Evolutionary conservation across 2,888 invertebrate species (phyloP).

Genomic region (Anthrax anthrax): DNA sequence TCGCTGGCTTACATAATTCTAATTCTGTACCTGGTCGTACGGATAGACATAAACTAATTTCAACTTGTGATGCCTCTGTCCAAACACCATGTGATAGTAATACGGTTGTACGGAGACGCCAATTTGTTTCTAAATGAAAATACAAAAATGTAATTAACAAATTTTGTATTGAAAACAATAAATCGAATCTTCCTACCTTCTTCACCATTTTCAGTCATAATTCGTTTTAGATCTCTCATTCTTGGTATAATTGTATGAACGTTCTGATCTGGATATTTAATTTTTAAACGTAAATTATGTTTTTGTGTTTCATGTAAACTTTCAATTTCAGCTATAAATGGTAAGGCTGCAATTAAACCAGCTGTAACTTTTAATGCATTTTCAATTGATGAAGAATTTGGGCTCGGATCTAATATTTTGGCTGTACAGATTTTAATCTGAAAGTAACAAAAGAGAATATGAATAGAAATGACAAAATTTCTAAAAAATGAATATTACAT

Average conservation of each 20-base stretch:
- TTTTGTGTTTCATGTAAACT: conserved; percentile 60
- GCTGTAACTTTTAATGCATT: conserved; percentile 81
- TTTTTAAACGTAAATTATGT: conserved; percentile 61
- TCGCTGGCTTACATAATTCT: conserved; percentile 73
- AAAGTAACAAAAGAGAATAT: conserved; percentile 11
- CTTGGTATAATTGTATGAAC: conserved; percentile 71
- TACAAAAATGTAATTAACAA: not conserved
- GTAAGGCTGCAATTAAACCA: conserved; percentile 75
- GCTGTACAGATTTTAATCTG: conserved; percentile 69
- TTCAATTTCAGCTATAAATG: conserved; percentile 72
- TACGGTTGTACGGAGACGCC: conserved; percentile 68
- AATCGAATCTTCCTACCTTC: conserved; percentile 25
- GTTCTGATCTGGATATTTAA: conserved; percentile 85
- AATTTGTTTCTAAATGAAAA: conserved; percentile 21
- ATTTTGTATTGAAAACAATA: not conserved
- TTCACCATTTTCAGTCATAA: conserved; percentile 43
- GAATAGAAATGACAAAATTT: not conserved
- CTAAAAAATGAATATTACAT: conserved; percentile 17
- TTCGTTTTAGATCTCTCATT: conserved; percentile 57
- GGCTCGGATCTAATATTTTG: conserved; percentile 69
- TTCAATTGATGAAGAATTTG: conserved; percentile 59
- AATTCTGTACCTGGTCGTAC: conserved; percentile 49
- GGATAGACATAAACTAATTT: conserved; percentile 69
- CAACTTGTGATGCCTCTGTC: conserved; percentile 83
- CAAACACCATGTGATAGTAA: conserved; percentile 73